Evolutionary conservation across 1,140 invertebrate species (phyloP).

Genomic region (Thaumetopoea pityocampa): DNA sequence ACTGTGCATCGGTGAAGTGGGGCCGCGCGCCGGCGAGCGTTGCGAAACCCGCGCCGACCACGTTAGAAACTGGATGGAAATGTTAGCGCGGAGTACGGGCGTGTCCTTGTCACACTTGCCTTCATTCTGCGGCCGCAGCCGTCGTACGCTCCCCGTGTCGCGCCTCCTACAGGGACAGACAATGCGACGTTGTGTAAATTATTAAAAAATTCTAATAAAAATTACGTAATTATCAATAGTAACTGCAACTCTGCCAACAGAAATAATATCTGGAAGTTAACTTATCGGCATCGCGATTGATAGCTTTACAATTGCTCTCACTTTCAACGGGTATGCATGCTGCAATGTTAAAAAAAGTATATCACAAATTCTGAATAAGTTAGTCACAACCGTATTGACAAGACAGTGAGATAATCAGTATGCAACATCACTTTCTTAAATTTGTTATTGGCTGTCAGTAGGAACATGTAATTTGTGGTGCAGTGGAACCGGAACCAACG

Average conservation of each 20-base stretch:
- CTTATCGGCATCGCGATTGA: neutral
- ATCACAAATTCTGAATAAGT: neutral
- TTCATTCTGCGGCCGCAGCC: constrained; percentile 59
- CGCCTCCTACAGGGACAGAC: constrained; percentile 51
- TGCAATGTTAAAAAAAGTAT: neutral
- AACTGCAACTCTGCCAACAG: neutral
- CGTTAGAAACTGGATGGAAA: constrained; percentile 73
- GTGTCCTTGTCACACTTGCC: constrained; percentile 74
- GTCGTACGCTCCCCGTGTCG: constrained; percentile 40
- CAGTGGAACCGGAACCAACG: constrained; percentile 64
- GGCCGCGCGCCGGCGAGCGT: constrained; percentile 48
- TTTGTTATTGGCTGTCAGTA: constrained; percentile 13
- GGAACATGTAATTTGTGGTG: constrained; percentile 32
- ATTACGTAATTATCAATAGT: constrained; percentile 26
- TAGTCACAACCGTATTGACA: neutral
- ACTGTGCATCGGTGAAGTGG: constrained; percentile 43
- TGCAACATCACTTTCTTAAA: constrained; percentile 14
- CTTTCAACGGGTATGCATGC: constrained; percentile 3
- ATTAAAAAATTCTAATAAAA: constrained; percentile 55
- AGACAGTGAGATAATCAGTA: too few relatives aligned
- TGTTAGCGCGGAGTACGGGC: constrained; percentile 70
- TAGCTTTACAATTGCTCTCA: constrained; percentile 3
- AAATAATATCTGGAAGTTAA: neutral
- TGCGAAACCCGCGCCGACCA: constrained; percentile 64
- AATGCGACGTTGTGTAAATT: constrained; percentile 54